phyloP scores from a whole-genome alignment of 2,113 vertebrate species.

The Perognathus longimembris region DNA sequence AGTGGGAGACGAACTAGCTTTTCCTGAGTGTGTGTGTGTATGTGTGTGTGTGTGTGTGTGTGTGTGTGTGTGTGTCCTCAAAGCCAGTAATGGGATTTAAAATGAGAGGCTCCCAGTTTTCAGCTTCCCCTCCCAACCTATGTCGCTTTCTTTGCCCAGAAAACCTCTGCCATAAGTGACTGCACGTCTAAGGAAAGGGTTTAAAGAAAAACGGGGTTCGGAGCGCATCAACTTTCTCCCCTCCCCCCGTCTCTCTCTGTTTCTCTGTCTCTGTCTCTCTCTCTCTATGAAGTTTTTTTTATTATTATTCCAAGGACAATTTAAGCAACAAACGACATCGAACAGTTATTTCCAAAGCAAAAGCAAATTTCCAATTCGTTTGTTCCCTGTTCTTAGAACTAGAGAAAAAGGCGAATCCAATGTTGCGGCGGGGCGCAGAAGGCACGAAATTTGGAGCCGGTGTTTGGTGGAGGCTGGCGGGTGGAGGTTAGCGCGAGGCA shows the following conservation, averaged over 20 bases:
- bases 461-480: not conserved
- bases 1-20: constrained; percentile 69
- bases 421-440: not conserved
- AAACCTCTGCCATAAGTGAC: constrained; percentile 43
- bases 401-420: constrained; percentile 18
- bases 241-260: too few species aligned
- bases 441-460: constrained; percentile 47
- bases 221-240: constrained; percentile 59
- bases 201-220: constrained; percentile 70
- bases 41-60: not conserved
- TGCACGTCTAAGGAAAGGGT: constrained; percentile 61
- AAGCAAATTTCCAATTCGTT: constrained; percentile 76
- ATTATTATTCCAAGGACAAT: constrained; percentile 59
- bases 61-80: not conserved
- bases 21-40: constrained; percentile 63
- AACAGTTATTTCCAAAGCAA: constrained; percentile 69
- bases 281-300: constrained; percentile 63
- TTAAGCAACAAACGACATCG: constrained; percentile 76
- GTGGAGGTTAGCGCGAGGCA: not conserved
- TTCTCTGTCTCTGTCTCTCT: not conserved
- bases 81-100: constrained; percentile 72
- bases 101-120: constrained; percentile 66
- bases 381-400: constrained; percentile 69
- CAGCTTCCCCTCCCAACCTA: constrained; percentile 46
- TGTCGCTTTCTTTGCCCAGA: constrained; percentile 63